Evolutionary conservation across 1,140 invertebrate genomes (phyloP).

Genomic region (Megathymus violae): DNA sequence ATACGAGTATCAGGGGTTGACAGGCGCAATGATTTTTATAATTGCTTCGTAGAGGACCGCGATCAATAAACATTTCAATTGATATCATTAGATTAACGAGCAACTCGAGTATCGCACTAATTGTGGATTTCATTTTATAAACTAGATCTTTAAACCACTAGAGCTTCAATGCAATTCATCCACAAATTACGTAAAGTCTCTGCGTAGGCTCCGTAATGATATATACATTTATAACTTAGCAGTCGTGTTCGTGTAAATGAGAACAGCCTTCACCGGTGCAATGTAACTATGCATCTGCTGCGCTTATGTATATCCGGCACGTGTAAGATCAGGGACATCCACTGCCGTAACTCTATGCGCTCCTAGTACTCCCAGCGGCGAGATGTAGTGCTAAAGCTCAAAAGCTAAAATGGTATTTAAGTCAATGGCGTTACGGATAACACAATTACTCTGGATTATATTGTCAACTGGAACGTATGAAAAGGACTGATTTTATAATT

Average conservation of each 20-base stretch:
- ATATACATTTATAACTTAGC: constrained; percentile 42
- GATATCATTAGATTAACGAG: constrained; percentile 25
- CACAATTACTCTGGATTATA: not conserved
- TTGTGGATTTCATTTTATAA: constrained; percentile 58
- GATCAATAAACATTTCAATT: constrained; percentile 21
- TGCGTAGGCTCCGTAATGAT: constrained; percentile 62
- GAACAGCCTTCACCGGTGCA: constrained; percentile 67
- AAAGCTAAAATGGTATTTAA: constrained; percentile 23
- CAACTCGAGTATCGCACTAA: constrained; percentile 37
- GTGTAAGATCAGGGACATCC: constrained; percentile 60
- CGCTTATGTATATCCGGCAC: constrained; percentile 50
- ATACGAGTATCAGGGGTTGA: not conserved
- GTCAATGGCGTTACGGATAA: not conserved
- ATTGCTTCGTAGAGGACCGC: constrained; percentile 14
- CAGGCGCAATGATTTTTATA: not conserved
- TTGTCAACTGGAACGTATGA: not conserved
- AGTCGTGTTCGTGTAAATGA: constrained; percentile 59
- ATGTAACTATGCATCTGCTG: constrained; percentile 63
- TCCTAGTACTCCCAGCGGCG: constrained; percentile 51
- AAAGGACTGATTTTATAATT: constrained; percentile 7
- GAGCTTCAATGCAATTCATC: constrained; percentile 72
- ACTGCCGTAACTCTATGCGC: constrained; percentile 41
- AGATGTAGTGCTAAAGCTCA: constrained; percentile 31
- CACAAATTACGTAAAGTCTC: constrained; percentile 77
- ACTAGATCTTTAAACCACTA: constrained; percentile 59